Percentiles rank a stretch among this genome's conserved stretches.
These are phyloP conservation scores for Conopomorpha cramerella DNA, from an alignment of 1,140 invertebrate species.

Conservation along the genomic window DNA sequence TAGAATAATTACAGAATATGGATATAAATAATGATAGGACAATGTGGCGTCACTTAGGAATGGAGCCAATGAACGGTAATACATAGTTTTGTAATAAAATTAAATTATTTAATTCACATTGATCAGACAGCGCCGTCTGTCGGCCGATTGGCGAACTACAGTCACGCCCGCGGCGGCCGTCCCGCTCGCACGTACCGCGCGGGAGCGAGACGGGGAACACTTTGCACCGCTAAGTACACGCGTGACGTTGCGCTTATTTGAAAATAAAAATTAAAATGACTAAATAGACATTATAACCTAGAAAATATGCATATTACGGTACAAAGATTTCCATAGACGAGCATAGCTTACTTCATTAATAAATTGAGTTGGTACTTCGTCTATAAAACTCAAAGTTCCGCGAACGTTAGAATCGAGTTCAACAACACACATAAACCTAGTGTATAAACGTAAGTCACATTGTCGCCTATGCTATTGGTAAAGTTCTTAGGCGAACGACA, in stretches of 20 bases:
- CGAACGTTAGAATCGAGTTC: constrained; percentile 10
- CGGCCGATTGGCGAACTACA: too few relatives aligned
- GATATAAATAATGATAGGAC: constrained; percentile 48
- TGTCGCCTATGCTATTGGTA: constrained; percentile 44
- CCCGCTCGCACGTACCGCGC: too few relatives aligned
- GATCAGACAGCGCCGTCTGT: too few relatives aligned
- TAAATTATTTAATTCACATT: too few relatives aligned
- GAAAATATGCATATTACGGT: constrained; percentile 25
- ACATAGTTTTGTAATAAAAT: background rate
- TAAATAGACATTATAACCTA: constrained; percentile 53
- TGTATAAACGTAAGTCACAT: constrained; percentile 27
- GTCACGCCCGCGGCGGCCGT: too few relatives aligned
- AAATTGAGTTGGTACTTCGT: too few relatives aligned
- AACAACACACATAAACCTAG: constrained; percentile 28
- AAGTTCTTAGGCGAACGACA: constrained; percentile 35
- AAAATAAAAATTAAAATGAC: constrained; percentile 45
- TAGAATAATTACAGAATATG: constrained; percentile 17
- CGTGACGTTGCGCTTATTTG: constrained; percentile 29
- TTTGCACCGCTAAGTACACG: too few relatives aligned
- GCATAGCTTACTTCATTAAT: too few relatives aligned
- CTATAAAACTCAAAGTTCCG: constrained; percentile 14
- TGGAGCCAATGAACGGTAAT: constrained; percentile 35
- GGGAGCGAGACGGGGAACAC: too few relatives aligned
- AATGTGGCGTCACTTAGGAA: constrained; percentile 43
- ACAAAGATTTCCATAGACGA: background rate